Conservation (phyloP, 2,113 vertebrate species). For the human (Homo sapiens) region GRCh38 chr6:83042501-83043000, state of each 20-base stretch:
- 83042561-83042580: constrained; percentile 58
- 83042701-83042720: constrained; percentile 76
- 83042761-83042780: constrained; percentile 72
- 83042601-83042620: constrained; percentile 86
- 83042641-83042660: constrained; percentile 73
- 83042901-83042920: constrained; percentile 81
- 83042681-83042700: constrained; percentile 69
- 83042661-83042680: constrained; percentile 61
- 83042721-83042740: constrained; percentile 76
- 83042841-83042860: constrained; percentile 72
- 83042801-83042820: constrained; percentile 74
- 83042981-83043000: constrained; percentile 75
- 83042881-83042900: constrained; percentile 77
- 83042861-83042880: constrained; percentile 74
- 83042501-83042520: constrained; percentile 49
- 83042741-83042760: constrained; percentile 83
- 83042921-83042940: constrained; percentile 74
- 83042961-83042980: constrained; percentile 69
- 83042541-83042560: constrained; percentile 20
- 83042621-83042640: constrained; percentile 78
- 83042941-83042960: constrained; percentile 79
- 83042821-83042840: constrained; percentile 78
- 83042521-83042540: constrained; percentile 52
- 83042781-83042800: constrained; percentile 75
- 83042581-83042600: constrained; percentile 69